Evolutionary conservation across 2,888 invertebrate species (phyloP).

Genomic region (Acronicta alni): DNA sequence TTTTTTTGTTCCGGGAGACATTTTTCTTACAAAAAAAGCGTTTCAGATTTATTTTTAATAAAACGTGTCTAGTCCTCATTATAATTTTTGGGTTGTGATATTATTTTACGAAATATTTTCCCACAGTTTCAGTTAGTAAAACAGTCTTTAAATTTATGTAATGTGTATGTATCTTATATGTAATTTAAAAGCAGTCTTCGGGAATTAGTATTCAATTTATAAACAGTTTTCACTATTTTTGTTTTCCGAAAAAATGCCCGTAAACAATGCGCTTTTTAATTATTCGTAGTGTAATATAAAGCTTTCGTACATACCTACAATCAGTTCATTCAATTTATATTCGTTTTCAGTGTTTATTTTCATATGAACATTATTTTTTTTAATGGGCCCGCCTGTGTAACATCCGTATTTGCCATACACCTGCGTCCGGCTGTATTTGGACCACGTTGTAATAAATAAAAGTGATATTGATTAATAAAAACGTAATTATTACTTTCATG

Average conservation of each 20-base stretch:
- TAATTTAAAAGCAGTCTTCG: too few relatives aligned
- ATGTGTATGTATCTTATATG: too few relatives aligned
- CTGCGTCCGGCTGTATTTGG: conserved; percentile 85
- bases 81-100: conserved; percentile 14
- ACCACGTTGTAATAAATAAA: conserved; percentile 74
- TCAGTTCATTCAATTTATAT: conserved; percentile 53
- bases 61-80: conserved; percentile 60
- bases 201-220: too few relatives aligned
- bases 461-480: conserved; percentile 67
- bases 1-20: conserved; percentile 74
- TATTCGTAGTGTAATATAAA: conserved; percentile 11
- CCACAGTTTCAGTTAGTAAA: background rate
- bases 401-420: conserved; percentile 77
- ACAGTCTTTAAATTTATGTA: too few relatives aligned
- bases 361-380: conserved; percentile 65
- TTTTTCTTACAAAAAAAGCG: conserved; percentile 63
- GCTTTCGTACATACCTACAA: conserved; percentile 34
- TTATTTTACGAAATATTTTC: conserved; percentile 17
- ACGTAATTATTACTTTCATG: conserved; percentile 62
- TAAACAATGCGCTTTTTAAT: background rate
- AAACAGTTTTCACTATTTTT: too few relatives aligned
- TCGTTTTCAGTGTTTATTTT: conserved; percentile 73
- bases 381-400: conserved; percentile 71
- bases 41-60: conserved; percentile 72
- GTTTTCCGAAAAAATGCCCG: too few relatives aligned